Percentiles rank a stretch among this genome's conserved stretches.
phyloP scores from a whole-genome alignment of 2,888 invertebrate genomes.

The Heliconius hortense region DNA sequence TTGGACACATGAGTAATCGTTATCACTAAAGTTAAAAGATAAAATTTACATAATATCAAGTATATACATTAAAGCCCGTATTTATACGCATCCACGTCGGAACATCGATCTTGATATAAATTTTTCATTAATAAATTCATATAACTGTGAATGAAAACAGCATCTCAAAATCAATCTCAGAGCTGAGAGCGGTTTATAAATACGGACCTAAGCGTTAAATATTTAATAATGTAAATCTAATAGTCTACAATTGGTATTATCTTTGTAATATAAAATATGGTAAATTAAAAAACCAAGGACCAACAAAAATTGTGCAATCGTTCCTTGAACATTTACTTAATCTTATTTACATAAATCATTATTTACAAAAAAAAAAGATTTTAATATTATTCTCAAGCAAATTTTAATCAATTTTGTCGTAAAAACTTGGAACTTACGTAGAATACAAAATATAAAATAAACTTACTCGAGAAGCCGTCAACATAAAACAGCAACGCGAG shows the following conservation, averaged over 20 bases:
- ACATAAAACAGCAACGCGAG: conserved; percentile 64
- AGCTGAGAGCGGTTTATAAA: too few relatives aligned
- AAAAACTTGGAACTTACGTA: conserved; percentile 7
- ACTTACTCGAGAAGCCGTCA: conserved; percentile 77
- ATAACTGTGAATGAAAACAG: too few relatives aligned
- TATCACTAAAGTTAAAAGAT: not conserved
- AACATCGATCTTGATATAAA: too few relatives aligned
- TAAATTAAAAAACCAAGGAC: not conserved
- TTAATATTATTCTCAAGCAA: not conserved
- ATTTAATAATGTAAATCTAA: not conserved
- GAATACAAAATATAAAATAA: conserved; percentile 21
- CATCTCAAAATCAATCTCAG: too few relatives aligned
- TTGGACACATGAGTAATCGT: not conserved
- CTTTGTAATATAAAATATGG: not conserved
- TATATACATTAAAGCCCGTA: too few relatives aligned
- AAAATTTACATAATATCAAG: not conserved
- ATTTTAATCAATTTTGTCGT: conserved; percentile 20
- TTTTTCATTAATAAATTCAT: too few relatives aligned
- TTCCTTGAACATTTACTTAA: not conserved
- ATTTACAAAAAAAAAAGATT: not conserved
- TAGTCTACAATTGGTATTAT: not conserved
- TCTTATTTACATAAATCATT: not conserved
- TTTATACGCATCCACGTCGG: too few relatives aligned
- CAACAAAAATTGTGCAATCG: not conserved
- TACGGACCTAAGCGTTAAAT: too few relatives aligned